phyloP scores from a whole-genome alignment of 2,113 vertebrate genomes.

The Andinoacara biseriatus region DNA sequence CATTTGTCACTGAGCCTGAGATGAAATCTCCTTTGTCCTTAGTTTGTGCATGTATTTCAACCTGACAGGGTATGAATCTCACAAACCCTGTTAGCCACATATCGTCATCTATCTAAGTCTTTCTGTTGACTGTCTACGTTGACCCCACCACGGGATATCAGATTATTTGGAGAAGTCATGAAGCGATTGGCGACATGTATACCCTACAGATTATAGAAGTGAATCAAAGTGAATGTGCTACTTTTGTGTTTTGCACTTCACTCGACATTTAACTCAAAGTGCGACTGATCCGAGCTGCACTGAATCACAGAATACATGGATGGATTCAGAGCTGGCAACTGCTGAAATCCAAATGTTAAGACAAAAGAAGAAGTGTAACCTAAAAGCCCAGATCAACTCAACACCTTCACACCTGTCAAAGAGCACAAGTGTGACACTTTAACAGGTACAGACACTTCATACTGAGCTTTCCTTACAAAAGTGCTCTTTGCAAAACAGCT shows the following conservation, averaged over 20 bases:
- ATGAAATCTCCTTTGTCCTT: not conserved
- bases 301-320: slow-evolving; percentile 3
- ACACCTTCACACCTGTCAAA: slow-evolving; percentile 15
- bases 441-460: not conserved
- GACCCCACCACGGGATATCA: not conserved
- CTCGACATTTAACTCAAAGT: not conserved
- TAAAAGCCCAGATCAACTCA: not conserved
- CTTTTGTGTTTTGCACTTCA: not conserved
- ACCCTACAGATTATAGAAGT: not conserved
- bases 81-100: not conserved
- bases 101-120: not conserved
- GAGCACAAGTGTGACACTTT: not conserved
- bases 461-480: slow-evolving; percentile 16
- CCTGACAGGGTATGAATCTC: not conserved
- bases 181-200: not conserved
- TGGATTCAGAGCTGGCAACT: not conserved
- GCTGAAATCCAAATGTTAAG: not conserved
- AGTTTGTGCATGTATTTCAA: slow-evolving; percentile 4
- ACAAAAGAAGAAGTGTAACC: not conserved
- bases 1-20: slow-evolving; percentile 1
- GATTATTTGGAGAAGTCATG: not conserved
- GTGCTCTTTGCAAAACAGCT: not conserved
- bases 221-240: not conserved
- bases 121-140: not conserved
- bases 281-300: not conserved